Conservation (phyloP, 2,113 vertebrate genomes). For the Neolamprologus sp. region DNA sequence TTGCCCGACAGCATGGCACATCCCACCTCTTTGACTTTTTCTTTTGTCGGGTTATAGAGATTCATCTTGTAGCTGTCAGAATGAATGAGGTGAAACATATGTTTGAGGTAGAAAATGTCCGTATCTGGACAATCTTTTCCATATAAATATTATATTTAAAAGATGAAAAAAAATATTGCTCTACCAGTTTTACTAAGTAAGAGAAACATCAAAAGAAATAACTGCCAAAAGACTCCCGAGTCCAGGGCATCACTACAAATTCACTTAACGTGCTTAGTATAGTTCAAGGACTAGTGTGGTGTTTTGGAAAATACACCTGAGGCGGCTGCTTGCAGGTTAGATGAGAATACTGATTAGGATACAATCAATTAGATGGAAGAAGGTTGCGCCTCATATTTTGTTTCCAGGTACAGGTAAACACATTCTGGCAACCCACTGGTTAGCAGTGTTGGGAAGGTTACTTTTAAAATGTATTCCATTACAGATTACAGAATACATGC, state of each 20-base stretch:
- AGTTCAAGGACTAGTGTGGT: not conserved
- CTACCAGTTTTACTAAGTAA: not conserved
- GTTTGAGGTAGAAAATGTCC: not conserved
- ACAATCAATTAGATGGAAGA: not conserved
- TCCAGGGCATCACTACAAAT: not conserved
- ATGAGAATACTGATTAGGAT: not conserved
- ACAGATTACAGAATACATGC: fast-evolving
- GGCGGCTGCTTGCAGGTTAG: not conserved
- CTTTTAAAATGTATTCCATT: no score
- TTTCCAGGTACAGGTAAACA: not conserved
- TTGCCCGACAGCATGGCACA: not conserved
- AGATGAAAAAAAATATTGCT: not conserved
- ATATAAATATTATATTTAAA: not conserved
- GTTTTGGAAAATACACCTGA: not conserved
- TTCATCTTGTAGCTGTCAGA: conserved; percentile 15
- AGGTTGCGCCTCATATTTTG: not conserved
- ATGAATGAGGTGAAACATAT: not conserved
- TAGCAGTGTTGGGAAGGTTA: not conserved
- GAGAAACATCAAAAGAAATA: not conserved
- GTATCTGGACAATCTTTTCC: not conserved
- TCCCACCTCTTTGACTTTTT: not conserved
- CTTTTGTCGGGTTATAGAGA: not conserved
- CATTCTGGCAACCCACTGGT: not conserved
- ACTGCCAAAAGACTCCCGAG: not conserved
- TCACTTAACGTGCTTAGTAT: not conserved